Percentiles rank a stretch among this genome's conserved stretches.
These are phyloP conservation scores for Hippocampus kuda DNA, from an alignment of 2,797 vertebrate species.

Conservation along the genomic window DNA sequence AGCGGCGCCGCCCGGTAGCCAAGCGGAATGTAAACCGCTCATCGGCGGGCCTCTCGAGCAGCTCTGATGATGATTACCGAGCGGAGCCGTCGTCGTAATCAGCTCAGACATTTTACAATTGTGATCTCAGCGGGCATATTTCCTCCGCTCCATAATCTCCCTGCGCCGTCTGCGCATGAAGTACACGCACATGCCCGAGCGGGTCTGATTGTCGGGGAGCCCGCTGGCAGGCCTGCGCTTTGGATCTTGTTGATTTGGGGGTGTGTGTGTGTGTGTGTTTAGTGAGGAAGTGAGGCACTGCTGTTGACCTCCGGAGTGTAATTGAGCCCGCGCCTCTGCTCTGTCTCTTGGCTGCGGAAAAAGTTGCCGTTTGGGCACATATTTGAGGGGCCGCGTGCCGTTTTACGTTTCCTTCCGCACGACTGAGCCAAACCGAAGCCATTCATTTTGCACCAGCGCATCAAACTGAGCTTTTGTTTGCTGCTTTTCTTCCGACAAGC, in stretches of 20 bases:
- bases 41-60: constrained; percentile 62
- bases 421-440: not conserved
- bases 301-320: constrained; percentile 38
- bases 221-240: constrained; percentile 24
- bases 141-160: constrained; percentile 55
- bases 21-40: constrained; percentile 54
- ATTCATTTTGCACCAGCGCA: too few species aligned
- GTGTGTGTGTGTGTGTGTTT: constrained; percentile 24
- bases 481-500: not conserved
- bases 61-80: constrained; percentile 68
- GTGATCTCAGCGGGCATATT: constrained; percentile 64
- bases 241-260: constrained; percentile 47
- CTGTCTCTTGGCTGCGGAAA: constrained; percentile 17
- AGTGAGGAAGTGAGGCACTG: constrained; percentile 14
- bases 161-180: constrained; percentile 40
- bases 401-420: not conserved
- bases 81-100: constrained; percentile 66
- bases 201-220: constrained; percentile 41
- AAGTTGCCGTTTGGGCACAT: not conserved
- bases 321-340: constrained; percentile 21
- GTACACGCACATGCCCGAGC: constrained; percentile 47
- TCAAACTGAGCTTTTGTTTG: not conserved
- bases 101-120: constrained; percentile 68
- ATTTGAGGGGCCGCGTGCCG: not conserved
- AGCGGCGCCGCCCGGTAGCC: constrained; percentile 39